A percentile compares a stretch with the other conserved stretches of the same genome.
phyloP scores from a whole-genome alignment of 2,113 vertebrate genomes.

The Saguinus midas region DNA sequence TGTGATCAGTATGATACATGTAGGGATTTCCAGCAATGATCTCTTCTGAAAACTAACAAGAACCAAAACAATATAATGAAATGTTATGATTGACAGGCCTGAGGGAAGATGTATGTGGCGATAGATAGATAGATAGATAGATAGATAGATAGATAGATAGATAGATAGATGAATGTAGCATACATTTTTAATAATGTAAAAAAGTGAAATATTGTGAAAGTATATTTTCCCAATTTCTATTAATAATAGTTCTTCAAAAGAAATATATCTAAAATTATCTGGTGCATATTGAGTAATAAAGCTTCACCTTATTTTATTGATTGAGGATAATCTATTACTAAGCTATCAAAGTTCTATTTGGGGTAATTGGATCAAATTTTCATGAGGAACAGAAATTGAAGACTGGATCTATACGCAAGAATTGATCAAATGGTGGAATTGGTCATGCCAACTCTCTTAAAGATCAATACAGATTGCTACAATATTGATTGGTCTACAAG shows the following conservation, averaged over 20 bases:
- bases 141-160: no score
- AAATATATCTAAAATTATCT: neutral
- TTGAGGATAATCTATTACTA: neutral
- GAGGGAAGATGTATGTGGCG: neutral
- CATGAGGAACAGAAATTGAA: slow-evolving; percentile 33
- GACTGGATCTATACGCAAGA: neutral
- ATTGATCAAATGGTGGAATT: slow-evolving; percentile 11
- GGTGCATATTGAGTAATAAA: neutral
- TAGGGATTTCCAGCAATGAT: neutral
- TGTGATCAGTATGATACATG: neutral
- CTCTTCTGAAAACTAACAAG: neutral
- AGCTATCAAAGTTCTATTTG: neutral
- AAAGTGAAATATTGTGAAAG: neutral
- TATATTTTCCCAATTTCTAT: neutral
- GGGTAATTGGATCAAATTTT: neutral
- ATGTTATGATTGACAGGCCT: neutral
- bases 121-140: no score
- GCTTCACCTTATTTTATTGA: neutral
- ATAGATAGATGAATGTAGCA: neutral
- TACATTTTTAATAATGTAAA: neutral
- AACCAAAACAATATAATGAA: neutral
- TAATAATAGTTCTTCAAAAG: neutral
- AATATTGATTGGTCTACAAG: neutral
- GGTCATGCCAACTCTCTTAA: neutral
- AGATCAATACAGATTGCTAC: neutral